phyloP scores from a whole-genome alignment of 2,113 vertebrate species.

The Notiomystis cincta region DNA sequence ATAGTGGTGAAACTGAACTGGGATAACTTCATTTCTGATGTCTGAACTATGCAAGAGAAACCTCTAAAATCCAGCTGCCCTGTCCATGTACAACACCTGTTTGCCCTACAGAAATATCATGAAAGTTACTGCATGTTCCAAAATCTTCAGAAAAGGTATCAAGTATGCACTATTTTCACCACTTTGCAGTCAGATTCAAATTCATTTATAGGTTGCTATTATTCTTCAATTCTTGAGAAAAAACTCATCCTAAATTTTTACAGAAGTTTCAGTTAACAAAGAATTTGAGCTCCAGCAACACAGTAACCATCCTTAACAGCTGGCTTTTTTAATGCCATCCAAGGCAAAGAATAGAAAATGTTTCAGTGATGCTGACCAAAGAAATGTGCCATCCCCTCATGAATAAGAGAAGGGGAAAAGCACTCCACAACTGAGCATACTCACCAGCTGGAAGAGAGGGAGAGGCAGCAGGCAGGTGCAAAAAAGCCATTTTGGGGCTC shows the following conservation, averaged over 20 bases:
- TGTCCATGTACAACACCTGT: neutral
- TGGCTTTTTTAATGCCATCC: neutral
- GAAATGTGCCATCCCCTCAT: slow-evolving; percentile 12
- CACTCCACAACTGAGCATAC: neutral
- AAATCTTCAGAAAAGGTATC: neutral
- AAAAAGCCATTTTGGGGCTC: neutral
- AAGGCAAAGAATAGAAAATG: neutral
- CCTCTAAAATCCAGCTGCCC: neutral
- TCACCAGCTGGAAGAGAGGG: slow-evolving; percentile 19
- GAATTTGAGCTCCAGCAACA: neutral
- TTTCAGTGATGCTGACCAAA: slow-evolving; percentile 1
- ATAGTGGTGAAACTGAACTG: neutral
- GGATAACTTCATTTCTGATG: neutral
- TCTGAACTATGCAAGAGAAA: neutral
- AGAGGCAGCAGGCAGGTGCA: slow-evolving; percentile 6
- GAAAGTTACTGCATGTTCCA: neutral
- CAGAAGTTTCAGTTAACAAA: neutral
- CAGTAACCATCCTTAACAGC: neutral
- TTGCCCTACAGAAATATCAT: neutral
- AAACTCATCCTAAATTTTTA: neutral
- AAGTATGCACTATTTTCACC: neutral
- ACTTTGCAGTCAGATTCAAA: neutral
- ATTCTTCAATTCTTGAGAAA: neutral
- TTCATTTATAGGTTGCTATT: neutral
- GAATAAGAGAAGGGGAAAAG: slow-evolving; percentile 21